Conservation (phyloP, 1,140 invertebrate genomes). For the Popillia japonica region DNA sequence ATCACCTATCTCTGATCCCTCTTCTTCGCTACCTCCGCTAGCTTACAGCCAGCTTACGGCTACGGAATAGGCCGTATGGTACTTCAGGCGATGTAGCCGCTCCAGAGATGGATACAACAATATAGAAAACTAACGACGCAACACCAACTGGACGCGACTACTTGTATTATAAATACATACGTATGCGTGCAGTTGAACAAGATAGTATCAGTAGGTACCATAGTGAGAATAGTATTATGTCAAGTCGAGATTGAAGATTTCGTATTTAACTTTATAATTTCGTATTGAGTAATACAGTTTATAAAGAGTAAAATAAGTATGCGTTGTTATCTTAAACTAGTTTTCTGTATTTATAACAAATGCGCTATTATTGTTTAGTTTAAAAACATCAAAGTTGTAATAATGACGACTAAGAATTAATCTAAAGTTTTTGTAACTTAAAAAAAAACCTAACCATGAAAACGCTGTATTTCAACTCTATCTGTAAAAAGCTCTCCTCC, state of each 20-base stretch:
- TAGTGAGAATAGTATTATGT: slow-evolving; percentile 11
- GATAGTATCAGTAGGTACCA: slow-evolving; percentile 7
- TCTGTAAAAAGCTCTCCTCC: no score
- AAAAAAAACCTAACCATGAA: no score
- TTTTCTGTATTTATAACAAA: no score
- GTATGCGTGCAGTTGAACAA: background rate
- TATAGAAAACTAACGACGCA: background rate
- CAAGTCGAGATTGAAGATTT: background rate
- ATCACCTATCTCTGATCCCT: background rate
- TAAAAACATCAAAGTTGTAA: no score
- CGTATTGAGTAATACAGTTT: background rate
- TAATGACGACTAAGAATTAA: no score
- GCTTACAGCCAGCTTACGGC: background rate
- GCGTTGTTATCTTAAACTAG: no score
- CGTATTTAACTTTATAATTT: background rate
- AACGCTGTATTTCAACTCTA: no score
- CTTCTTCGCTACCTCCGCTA: background rate
- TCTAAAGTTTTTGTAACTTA: no score
- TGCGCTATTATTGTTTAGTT: no score
- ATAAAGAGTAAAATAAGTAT: no score
- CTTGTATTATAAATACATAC: slow-evolving; percentile 19
- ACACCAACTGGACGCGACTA: slow-evolving; percentile 13
- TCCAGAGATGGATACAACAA: background rate
- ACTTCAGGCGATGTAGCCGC: background rate
- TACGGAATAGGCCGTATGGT: background rate